phyloP scores from a whole-genome alignment of 1,140 invertebrate species.

The Drosophila teissieri region DNA sequence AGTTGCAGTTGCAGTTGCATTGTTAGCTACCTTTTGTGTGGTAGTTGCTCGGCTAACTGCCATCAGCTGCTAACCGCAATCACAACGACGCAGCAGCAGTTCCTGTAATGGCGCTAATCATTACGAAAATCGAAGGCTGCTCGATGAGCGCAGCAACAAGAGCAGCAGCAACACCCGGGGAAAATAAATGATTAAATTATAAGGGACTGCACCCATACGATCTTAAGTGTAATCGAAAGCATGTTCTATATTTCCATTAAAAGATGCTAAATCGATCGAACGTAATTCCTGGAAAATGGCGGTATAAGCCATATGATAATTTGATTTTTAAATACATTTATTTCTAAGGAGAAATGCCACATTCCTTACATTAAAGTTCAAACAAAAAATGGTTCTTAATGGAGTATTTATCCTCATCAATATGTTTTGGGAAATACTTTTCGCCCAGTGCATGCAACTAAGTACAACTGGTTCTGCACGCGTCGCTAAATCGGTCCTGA shows the following conservation, averaged over 20 bases:
- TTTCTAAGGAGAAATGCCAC: too few species aligned
- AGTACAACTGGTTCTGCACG: conserved; percentile 68
- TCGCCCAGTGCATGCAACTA: conserved; percentile 13
- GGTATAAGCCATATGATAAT: too few species aligned
- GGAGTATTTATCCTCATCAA: background rate
- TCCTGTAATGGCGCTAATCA: conserved; percentile 76
- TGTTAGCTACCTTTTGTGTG: conserved; percentile 50
- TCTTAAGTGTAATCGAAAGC: too few species aligned
- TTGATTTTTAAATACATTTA: too few species aligned
- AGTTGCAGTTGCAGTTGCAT: conserved; percentile 56
- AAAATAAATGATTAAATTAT: background rate
- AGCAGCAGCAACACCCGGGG: conserved; percentile 3
- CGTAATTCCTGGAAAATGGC: too few species aligned
- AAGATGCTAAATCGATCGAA: too few species aligned
- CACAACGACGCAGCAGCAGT: conserved; percentile 44
- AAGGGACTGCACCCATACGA: too few species aligned
- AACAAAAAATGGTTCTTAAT: too few species aligned
- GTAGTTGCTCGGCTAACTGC: conserved; percentile 37
- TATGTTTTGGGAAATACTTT: background rate
- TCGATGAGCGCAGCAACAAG: conserved; percentile 19
- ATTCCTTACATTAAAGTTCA: too few species aligned
- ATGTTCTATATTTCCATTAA: too few species aligned
- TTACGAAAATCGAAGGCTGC: conserved; percentile 61
- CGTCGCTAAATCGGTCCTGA: conserved; percentile 41
- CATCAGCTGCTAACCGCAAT: conserved; percentile 45